These are phyloP conservation scores for Danio choprae DNA, from an alignment of 2,797 vertebrate genomes.

Conservation along the genomic window DNA sequence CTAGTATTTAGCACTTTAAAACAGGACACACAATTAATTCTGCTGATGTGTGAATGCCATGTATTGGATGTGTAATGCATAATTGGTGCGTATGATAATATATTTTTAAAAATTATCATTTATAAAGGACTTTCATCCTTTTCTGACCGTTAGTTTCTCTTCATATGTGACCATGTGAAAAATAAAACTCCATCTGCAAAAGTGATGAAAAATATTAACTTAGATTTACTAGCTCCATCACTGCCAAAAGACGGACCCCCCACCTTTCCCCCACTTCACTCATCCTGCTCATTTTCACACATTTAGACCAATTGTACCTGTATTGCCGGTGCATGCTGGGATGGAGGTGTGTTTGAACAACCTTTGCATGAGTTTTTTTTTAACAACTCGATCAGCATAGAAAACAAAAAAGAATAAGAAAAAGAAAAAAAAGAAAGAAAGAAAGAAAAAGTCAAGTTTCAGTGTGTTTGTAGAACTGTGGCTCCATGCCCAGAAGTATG, in stretches of 20 bases:
- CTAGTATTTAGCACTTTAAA: not conserved
- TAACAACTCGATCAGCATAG: not conserved
- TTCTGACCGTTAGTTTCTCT: not conserved
- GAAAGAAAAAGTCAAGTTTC: slow-evolving; percentile 34
- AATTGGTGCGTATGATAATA: not conserved
- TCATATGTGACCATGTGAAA: slow-evolving; percentile 55
- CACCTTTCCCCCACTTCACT: slow-evolving; percentile 48
- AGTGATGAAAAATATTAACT: slow-evolving; percentile 65
- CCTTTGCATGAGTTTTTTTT: not conserved
- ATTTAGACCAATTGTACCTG: slow-evolving; percentile 56
- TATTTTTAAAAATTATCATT: not conserved
- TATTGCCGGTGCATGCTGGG: slow-evolving; percentile 48
- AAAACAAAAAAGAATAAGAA: not conserved
- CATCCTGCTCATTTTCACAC: slow-evolving; percentile 64
- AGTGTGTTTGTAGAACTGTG: slow-evolving; percentile 23
- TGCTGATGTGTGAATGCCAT: not conserved
- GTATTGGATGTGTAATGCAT: not conserved
- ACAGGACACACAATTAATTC: not conserved
- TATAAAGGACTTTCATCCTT: not conserved
- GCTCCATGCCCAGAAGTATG: slow-evolving; percentile 57
- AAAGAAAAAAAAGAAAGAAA: not conserved
- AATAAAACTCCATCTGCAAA: slow-evolving; percentile 63
- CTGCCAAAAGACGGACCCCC: slow-evolving; percentile 56
- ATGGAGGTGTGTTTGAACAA: slow-evolving; percentile 34
- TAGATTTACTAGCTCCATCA: slow-evolving; percentile 65